Evolutionary conservation across 1,140 invertebrate genomes (phyloP), one percentile per base, ranked within the genome.

Genomic region (Papilio polyxenes): DNA sequence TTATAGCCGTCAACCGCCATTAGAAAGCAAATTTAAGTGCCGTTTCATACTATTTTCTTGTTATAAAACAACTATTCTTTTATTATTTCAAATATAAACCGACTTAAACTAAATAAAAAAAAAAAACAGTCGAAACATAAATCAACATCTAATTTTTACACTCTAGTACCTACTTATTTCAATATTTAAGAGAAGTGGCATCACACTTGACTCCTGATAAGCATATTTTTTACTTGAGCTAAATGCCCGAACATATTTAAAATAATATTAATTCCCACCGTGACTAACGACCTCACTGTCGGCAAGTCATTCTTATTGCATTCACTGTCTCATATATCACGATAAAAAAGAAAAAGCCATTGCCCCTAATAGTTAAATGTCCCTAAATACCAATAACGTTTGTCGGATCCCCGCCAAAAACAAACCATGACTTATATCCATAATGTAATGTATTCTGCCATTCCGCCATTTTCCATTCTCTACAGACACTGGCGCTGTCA

Each of bases 381-480:
- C 91, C 90, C 89, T 93, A 93, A 94, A 94, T 93, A 93, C 92
- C 93, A 93, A 93, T 94, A 94, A 93, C 89, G 93, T 89, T 94
- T 94, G 93, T 93, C 92, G 91, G 89, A 89, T 87, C 93, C 92
- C 92, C 90, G 92, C 92, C 93, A 92, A 94, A 94, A 93, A 93
- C 92, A 93, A 94, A 94, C 92, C 92, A 88, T 94, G 92, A 94
- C 89, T 94, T 94, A 94, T 94, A 89, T 89, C 89, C 89, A 89
- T 91, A 91, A 92, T 89, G 87, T 89, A 91, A 91, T 94, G 89
- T 92, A 91, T 93, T 91, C 89, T 90, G 82, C 92, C 86, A 93
- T 93, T 93, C 92, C 92, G 90, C 92, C 92, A 93, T 93, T 93
- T 94, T 92, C 92, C 91, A 94, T 94, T 94, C 92, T 94, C 93